A percentile compares a stretch with the other conserved stretches of the same genome.
Conservation (phyloP, 2,113 vertebrate species). For the Tympanuchus pallidicinctus region DNA sequence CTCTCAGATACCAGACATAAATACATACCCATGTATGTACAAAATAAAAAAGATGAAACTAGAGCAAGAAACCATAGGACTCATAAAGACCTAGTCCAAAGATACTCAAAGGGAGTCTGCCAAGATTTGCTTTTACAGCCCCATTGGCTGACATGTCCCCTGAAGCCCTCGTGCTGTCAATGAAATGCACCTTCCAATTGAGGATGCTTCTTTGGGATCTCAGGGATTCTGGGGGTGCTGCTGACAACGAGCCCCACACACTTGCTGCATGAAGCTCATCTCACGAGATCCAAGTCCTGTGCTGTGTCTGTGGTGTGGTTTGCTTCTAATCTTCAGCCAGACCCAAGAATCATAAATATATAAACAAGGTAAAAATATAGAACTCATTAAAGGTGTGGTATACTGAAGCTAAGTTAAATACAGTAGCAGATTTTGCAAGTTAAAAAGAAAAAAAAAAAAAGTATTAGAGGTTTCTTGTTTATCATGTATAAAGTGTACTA, state of each 20-base stretch:
- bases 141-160: neutral
- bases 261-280: neutral
- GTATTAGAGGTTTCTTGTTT: neutral
- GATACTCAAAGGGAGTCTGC: neutral
- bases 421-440: neutral
- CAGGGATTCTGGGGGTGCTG: accelerated
- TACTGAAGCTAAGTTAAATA: slow-evolving; percentile 9
- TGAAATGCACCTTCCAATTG: neutral
- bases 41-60: neutral
- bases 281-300: slow-evolving; percentile 16
- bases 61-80: neutral
- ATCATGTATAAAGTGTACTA: neutral
- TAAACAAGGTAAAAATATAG: neutral
- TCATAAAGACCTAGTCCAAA: neutral
- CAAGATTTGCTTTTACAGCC: neutral
- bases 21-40: neutral
- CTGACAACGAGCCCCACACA: neutral
- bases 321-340: slow-evolving; percentile 36
- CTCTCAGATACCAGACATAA: neutral
- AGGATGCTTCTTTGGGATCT: neutral
- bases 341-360: slow-evolving; percentile 47
- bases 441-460: neutral
- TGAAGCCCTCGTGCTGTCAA: neutral
- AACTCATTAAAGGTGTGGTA: neutral
- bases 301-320: slow-evolving; percentile 46